A percentile compares a stretch with the other conserved stretches of the same genome.
These are phyloP conservation scores for Barbus barbus DNA, from an alignment of 2,113 vertebrate genomes.

Conservation along the genomic window DNA sequence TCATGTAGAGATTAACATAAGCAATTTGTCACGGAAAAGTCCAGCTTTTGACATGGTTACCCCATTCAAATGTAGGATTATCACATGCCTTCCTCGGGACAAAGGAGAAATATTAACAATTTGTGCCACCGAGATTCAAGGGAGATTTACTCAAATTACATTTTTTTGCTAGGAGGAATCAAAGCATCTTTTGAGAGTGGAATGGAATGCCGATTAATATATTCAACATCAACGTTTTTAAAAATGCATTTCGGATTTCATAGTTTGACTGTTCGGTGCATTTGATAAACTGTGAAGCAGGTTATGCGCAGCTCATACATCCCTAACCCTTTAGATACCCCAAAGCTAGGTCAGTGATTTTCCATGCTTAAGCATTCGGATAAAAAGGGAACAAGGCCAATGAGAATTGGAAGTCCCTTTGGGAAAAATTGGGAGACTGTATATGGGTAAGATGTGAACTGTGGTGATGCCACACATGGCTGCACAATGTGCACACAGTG, in stretches of 20 bases:
- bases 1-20: constrained; percentile 49
- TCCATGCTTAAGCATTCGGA: constrained; percentile 41
- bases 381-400: constrained; percentile 35
- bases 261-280: neutral
- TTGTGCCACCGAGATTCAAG: constrained; percentile 11
- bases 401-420: constrained; percentile 46
- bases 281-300: neutral
- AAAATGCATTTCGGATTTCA: constrained; percentile 10
- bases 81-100: constrained; percentile 1
- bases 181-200: neutral
- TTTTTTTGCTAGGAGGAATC: constrained; percentile 22
- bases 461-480: constrained; percentile 52
- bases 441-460: constrained; percentile 52
- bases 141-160: neutral
- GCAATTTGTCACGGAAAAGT: constrained; percentile 49
- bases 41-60: constrained; percentile 51
- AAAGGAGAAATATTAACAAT: constrained; percentile 34
- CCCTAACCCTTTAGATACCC: constrained; percentile 7
- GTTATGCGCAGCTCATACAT: neutral
- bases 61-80: constrained; percentile 47
- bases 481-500: constrained; percentile 57
- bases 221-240: neutral
- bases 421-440: constrained; percentile 47
- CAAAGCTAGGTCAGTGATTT: constrained; percentile 48
- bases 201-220: neutral